phyloP scores from a whole-genome alignment of 2,888 invertebrate species.

The Nesidiocoris tenuis region DNA sequence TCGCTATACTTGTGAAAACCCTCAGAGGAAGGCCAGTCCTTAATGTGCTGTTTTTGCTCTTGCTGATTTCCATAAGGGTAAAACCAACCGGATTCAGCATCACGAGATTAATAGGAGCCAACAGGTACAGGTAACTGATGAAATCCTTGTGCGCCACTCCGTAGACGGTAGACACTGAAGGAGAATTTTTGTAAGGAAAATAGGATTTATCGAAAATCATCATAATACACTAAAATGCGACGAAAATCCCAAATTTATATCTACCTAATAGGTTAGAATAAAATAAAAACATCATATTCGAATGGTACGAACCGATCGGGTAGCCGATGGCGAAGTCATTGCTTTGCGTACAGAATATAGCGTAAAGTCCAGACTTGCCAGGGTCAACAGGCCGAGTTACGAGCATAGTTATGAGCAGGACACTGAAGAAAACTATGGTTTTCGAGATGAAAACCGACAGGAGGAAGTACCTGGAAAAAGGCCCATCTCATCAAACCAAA shows the following conservation, averaged over 20 bases:
- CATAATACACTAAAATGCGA: not conserved
- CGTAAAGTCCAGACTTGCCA: conserved; percentile 85
- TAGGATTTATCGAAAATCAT: no score
- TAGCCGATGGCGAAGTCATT: conserved; percentile 97
- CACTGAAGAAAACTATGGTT: conserved; percentile 77
- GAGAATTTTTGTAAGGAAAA: no score
- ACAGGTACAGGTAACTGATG: conserved; percentile 83
- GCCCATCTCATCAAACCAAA: no score
- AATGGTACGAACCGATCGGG: conserved; percentile 75
- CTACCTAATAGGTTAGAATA: not conserved
- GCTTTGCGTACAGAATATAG: conserved; percentile 93
- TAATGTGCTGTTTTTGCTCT: conserved; percentile 54
- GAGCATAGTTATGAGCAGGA: conserved; percentile 73
- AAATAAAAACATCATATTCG: not conserved
- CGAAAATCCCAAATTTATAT: not conserved
- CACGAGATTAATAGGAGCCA: conserved; percentile 91
- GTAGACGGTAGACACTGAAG: conserved; percentile 81
- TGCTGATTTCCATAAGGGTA: conserved; percentile 80
- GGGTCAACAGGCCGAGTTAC: conserved; percentile 68
- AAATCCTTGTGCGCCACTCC: conserved; percentile 83
- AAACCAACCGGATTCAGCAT: conserved; percentile 91
- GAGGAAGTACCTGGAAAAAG: conserved; percentile 62
- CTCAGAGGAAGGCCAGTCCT: conserved; percentile 50
- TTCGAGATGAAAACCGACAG: conserved; percentile 81
- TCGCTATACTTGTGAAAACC: conserved; percentile 67